phyloP scores from a whole-genome alignment of 2,113 vertebrate genomes.

The Elgaria multicarinata region DNA sequence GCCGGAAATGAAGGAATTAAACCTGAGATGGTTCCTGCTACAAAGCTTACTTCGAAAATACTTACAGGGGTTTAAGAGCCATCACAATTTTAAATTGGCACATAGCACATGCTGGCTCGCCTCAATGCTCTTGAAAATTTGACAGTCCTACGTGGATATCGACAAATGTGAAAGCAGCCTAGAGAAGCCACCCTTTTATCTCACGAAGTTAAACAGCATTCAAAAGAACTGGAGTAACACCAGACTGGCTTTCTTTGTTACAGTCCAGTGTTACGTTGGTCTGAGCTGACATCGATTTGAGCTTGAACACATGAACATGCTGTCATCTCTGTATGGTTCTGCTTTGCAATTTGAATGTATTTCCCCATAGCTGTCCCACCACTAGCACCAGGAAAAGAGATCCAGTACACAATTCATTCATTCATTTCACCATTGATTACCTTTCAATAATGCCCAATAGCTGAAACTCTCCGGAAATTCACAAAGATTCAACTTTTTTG shows the following conservation, averaged over 20 bases:
- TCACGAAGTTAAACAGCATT: conserved; percentile 29
- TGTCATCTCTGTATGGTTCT: not conserved
- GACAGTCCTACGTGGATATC: conserved; percentile 23
- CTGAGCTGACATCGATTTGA: conserved; percentile 21
- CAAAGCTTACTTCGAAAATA: conserved; percentile 23
- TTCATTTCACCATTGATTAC: too few relatives aligned
- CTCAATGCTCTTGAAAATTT: not conserved
- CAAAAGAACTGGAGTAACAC: conserved; percentile 14
- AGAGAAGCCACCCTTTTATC: conserved; percentile 22
- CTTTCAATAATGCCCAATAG: too few relatives aligned
- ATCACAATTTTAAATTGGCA: conserved; percentile 13
- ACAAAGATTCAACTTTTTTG: not conserved
- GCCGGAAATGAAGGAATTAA: conserved; percentile 18
- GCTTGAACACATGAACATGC: conserved; percentile 38
- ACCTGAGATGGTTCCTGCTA: conserved; percentile 20
- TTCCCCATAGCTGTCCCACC: not conserved
- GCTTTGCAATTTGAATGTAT: not conserved
- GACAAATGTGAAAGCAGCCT: not conserved
- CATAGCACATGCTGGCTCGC: not conserved
- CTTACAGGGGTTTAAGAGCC: not conserved
- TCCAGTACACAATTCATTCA: not conserved
- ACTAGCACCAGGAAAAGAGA: not conserved
- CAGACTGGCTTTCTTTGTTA: conserved; percentile 46
- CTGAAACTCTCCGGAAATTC: too few relatives aligned
- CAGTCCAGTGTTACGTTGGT: not conserved